Conservation (phyloP, 2,888 invertebrate species). For the Microplitis deprimator region DNA sequence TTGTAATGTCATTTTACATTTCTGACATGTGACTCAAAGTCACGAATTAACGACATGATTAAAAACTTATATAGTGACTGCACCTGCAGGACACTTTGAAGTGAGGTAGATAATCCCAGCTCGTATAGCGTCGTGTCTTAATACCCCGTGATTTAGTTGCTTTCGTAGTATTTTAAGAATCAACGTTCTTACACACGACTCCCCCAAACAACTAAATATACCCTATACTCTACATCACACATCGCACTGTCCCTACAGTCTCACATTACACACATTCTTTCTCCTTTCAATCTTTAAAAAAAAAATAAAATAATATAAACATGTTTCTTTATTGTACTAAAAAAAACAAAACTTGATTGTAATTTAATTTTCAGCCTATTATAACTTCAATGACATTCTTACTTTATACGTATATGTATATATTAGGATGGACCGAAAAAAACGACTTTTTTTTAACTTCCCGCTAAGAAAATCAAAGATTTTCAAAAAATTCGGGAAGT, state of each 20-base stretch:
- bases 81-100: conserved; percentile 71
- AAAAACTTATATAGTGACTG: conserved; percentile 59
- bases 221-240: background rate
- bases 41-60: conserved; percentile 56
- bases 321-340: background rate
- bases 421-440: background rate
- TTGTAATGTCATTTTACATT: conserved; percentile 51
- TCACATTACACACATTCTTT: background rate
- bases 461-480: no score
- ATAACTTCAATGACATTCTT: background rate
- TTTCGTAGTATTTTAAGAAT: conserved; percentile 71
- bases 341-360: background rate
- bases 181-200: conserved; percentile 58
- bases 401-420: background rate
- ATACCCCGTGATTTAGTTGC: conserved; percentile 71
- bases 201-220: conserved; percentile 46
- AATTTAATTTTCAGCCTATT: background rate
- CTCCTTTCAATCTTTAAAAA: conserved; percentile 4
- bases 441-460: background rate
- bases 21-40: conserved; percentile 65
- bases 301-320: background rate
- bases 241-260: background rate
- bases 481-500: no score
- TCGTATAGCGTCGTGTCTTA: conserved; percentile 65
- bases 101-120: conserved; percentile 70